Base-by-base conservation (phyloP, 1,140 invertebrate genomes). In the Akabosia matsudoensis region DNA sequence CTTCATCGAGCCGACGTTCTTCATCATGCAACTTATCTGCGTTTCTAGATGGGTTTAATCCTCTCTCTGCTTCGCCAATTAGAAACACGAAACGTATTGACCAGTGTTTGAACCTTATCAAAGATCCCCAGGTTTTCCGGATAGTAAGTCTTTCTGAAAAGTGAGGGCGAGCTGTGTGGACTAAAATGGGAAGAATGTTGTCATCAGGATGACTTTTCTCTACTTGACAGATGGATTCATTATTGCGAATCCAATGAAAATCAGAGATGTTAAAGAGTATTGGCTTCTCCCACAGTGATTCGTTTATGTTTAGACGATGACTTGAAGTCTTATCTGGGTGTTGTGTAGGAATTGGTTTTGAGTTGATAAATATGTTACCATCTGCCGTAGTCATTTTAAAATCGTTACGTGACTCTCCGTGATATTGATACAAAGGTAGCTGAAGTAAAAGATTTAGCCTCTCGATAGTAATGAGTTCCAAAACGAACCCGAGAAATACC, bases 141-240 rank as follows among this genome's bases (percentile, higher is more conserved):
- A 86, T 84, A 33, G 83, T 79, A 54, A 83, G 78, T 3, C 86
- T 80, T 71, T 84, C 83, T 14, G 76, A 74, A 79, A 86, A 86
- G 77, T 86, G 83, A 33, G 80, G 79, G 4, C 84, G 84, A 13
- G 84, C 82, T 37, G 85, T 85, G 79, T 86, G 86, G 16, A 86
- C 61, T 31, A 67, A 67, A 30, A 67, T 22, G 28, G 61, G 61
- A 24, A 56, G 54, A 16, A 16, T 22, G 7, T 10, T 56, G 7
- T 13, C 10, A 4, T 56, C n/a, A 4, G 10, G 10, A 16, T 56
- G 10, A n/a, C 54, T 56, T 10, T 3, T 56, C 13, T 24, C 22
- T 16, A 10, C 22, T 16, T 24, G 10, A 56, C 54, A 56, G 22
- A 56, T 56, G 14, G 54, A 13, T 4, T 56, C 54, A 24, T 56